These are phyloP conservation scores for Chymomyza procnemis DNA, from an alignment of 2,888 invertebrate genomes.

Conservation along the genomic window DNA sequence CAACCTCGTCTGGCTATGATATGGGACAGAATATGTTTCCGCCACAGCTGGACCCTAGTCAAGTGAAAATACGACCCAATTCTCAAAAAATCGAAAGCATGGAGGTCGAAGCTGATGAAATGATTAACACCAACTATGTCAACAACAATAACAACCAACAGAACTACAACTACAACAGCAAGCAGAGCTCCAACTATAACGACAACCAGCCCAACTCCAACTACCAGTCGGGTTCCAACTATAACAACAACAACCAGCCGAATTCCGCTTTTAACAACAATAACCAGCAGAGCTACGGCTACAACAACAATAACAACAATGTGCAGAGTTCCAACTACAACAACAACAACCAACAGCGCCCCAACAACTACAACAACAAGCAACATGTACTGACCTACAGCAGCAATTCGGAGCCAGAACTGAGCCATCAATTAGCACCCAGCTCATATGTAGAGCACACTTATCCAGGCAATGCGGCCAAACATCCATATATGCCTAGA, in stretches of 20 bases:
- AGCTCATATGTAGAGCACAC: conserved; percentile 49
- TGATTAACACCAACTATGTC: conserved; percentile 40
- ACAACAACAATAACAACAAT: conserved; percentile 27
- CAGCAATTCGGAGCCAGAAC: conserved; percentile 33
- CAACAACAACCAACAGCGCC: background rate
- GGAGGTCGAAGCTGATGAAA: conserved; percentile 43
- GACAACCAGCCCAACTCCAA: conserved; percentile 11
- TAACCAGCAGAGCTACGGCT: conserved; percentile 15
- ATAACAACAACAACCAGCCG: background rate
- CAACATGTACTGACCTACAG: conserved; percentile 61
- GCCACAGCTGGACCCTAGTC: conserved; percentile 56
- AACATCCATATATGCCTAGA: conserved; percentile 50
- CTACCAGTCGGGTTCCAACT: background rate
- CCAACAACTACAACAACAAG: background rate
- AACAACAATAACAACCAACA: conserved; percentile 22
- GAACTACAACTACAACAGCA: background rate
- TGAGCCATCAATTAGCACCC: conserved; percentile 65
- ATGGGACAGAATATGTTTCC: conserved; percentile 44
- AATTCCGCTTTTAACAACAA: background rate
- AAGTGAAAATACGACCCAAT: conserved; percentile 73
- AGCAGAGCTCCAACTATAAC: conserved; percentile 23
- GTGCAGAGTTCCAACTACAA: conserved; percentile 13
- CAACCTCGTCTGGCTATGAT: background rate
- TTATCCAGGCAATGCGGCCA: conserved; percentile 30
- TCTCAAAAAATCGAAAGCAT: conserved; percentile 74